Evolutionary conservation across 2,888 invertebrate genomes (phyloP).

Genomic region (Ashinkailepas kermadecensis): DNA sequence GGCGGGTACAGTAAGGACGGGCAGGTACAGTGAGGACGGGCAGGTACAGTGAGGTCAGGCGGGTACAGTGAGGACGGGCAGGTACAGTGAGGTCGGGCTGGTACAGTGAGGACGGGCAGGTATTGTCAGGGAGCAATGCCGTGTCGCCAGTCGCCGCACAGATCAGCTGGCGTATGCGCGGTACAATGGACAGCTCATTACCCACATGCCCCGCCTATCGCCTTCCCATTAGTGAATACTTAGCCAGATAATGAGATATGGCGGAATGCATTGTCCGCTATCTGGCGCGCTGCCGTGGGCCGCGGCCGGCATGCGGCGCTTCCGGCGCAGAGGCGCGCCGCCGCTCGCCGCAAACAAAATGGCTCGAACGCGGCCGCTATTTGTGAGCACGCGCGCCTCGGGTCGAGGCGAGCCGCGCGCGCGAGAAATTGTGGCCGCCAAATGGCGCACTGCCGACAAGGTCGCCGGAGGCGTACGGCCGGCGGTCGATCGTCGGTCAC

Average conservation of each 20-base stretch:
- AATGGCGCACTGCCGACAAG: too few relatives aligned
- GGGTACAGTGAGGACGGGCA: too few relatives aligned
- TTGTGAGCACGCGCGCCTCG: too few relatives aligned
- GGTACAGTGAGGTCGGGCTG: too few relatives aligned
- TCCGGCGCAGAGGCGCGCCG: neutral
- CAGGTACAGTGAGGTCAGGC: too few relatives aligned
- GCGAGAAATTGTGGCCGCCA: neutral
- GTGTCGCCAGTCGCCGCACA: too few relatives aligned
- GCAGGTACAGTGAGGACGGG: too few relatives aligned
- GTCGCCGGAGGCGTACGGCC: neutral
- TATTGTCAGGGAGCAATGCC: too few relatives aligned
- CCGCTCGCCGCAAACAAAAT: conserved; percentile 5
- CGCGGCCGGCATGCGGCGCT: neutral
- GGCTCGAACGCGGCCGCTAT: neutral
- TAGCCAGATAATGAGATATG: conserved; percentile 6
- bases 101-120: too few relatives aligned
- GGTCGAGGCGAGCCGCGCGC: neutral
- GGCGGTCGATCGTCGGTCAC: neutral
- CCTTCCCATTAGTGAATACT: conserved; percentile 5
- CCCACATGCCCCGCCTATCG: conserved; percentile 8
- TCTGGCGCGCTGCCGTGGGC: neutral
- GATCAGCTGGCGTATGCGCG: neutral
- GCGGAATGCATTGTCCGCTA: neutral
- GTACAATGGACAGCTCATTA: neutral
- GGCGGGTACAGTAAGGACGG: too few relatives aligned